Percentiles rank a stretch among this genome's conserved stretches.
Evolutionary conservation across 64 coral and sea anemone species (phyloP).

Genomic region (Montipora foliosa): DNA sequence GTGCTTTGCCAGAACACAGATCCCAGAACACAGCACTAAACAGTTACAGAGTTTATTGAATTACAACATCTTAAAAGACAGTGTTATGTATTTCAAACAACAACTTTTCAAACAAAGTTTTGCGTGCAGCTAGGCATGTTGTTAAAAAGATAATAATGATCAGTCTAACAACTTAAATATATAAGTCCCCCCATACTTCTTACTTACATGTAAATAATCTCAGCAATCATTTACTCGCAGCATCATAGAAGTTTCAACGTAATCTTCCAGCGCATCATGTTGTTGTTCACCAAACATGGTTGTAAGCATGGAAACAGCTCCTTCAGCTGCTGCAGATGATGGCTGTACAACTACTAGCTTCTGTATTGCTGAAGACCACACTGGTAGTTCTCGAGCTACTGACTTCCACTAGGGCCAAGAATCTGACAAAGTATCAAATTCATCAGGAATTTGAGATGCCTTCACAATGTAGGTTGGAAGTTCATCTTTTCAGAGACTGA

Average conservation of each 20-base stretch:
- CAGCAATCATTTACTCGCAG: constrained; percentile 27
- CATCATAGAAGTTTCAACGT: constrained; percentile 24
- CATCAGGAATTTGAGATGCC: constrained; percentile 33
- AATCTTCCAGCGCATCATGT: constrained; percentile 19
- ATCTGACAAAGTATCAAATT: constrained; percentile 46
- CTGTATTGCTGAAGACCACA: constrained; percentile 24
- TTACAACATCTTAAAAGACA: no score
- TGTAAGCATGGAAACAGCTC: constrained; percentile 18
- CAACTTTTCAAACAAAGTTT: no score
- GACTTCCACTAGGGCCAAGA: constrained; percentile 40
- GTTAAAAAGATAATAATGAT: no score
- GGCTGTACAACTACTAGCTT: constrained; percentile 6
- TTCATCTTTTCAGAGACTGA: constrained; percentile 49
- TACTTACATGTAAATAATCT: no score
- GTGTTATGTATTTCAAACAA: no score
- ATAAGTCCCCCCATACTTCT: no score
- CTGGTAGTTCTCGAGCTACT: constrained; percentile 33
- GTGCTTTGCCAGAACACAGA: no score
- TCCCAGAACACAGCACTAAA: no score
- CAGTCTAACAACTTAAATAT: no score
- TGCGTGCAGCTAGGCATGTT: no score
- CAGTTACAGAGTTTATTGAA: no score
- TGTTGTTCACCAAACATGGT: constrained; percentile 37
- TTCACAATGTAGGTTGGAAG: constrained; percentile 56
- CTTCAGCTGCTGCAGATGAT: constrained; percentile 4